Evolutionary conservation across 2,888 invertebrate species (phyloP).

Genomic region (Cybosia mesomella): DNA sequence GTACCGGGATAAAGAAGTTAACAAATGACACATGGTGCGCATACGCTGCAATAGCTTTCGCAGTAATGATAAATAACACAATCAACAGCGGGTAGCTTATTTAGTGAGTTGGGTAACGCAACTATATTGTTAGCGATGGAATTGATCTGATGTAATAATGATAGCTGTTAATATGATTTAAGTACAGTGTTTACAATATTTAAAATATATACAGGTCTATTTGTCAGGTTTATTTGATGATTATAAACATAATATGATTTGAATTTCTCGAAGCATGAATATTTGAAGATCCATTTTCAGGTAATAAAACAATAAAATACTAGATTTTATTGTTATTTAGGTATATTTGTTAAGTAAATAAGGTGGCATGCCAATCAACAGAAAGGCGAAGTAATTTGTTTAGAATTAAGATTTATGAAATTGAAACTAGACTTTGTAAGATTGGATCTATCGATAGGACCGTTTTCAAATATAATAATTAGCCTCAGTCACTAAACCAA

Average conservation of each 20-base stretch:
- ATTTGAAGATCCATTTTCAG: background rate
- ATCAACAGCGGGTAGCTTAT: constrained; percentile 63
- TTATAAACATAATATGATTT: background rate
- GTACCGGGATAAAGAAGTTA: constrained; percentile 28
- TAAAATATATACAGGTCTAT: background rate
- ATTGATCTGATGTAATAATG: background rate
- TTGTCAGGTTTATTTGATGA: too few species aligned
- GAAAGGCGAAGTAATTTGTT: background rate
- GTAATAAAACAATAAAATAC: too few species aligned
- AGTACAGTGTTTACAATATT: background rate
- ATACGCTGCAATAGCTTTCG: constrained; percentile 65
- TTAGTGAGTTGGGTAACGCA: constrained; percentile 48
- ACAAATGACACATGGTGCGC: constrained; percentile 62
- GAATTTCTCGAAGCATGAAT: background rate
- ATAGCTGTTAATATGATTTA: background rate
- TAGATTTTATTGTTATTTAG: too few species aligned
- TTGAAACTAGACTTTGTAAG: background rate
- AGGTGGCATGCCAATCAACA: too few species aligned
- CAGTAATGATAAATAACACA: constrained; percentile 64
- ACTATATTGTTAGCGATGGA: constrained; percentile 34
- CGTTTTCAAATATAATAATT: too few species aligned
- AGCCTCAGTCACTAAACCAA: background rate
- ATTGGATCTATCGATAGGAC: background rate
- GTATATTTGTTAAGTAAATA: too few species aligned
- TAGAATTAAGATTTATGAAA: background rate